A percentile compares a stretch with the other conserved stretches of the same genome.
These are phyloP conservation scores for Syncerus caffer DNA, from an alignment of 2,797 vertebrate species.

Conservation along the genomic window DNA sequence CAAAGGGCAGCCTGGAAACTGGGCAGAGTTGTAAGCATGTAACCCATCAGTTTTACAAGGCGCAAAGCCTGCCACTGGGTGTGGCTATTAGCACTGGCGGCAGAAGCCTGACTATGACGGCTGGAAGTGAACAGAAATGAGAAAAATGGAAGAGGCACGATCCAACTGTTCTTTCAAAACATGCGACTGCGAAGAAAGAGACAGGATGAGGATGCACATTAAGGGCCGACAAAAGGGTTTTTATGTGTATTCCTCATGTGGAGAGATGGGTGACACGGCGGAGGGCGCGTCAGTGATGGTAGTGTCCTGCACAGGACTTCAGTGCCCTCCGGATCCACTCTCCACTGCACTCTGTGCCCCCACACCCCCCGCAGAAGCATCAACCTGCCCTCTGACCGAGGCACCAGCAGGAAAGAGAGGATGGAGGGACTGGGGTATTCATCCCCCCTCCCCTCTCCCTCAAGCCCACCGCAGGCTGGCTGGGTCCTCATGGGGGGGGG, in stretches of 20 bases:
- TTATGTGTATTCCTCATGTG: not conserved
- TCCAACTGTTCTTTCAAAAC: not conserved
- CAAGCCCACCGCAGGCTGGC: not conserved
- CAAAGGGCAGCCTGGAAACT: not conserved
- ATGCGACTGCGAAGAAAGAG: not conserved
- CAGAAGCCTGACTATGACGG: not conserved
- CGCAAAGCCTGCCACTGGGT: not conserved
- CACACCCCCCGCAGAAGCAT: not conserved
- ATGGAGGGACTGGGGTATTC: too few species aligned
- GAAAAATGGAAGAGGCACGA: not conserved
- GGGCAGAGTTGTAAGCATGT: too few species aligned
- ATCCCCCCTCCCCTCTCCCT: not conserved
- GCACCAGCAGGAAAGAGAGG: not conserved
- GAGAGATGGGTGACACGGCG: not conserved
- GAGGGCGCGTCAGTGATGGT: fast-evolving
- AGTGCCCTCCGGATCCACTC: not conserved
- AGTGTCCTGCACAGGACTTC: not conserved
- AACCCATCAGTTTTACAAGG: fast-evolving
- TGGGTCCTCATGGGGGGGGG: not conserved
- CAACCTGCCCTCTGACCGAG: not conserved
- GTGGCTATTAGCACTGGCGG: not conserved
- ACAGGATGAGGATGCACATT: not conserved
- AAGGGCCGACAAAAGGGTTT: not conserved
- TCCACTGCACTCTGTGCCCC: not conserved
- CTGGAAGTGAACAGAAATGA: not conserved